phyloP scores from a whole-genome alignment of 2,797 vertebrate species.

The Enteromius fasciolatus region DNA sequence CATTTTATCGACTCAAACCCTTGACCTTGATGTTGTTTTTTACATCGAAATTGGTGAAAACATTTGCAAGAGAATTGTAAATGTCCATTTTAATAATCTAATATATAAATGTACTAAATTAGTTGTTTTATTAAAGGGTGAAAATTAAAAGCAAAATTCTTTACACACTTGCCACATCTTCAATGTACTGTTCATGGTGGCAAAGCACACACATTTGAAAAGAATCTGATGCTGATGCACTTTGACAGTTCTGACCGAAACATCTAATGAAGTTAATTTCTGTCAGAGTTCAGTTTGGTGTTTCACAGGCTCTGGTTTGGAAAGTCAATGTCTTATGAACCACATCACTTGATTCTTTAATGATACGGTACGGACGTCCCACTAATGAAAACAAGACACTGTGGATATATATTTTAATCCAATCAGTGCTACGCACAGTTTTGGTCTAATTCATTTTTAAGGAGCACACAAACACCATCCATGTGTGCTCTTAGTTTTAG shows the following conservation, averaged over 20 bases:
- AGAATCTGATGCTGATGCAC: not conserved
- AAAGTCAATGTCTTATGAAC: slow-evolving; percentile 10
- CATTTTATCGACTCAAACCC: not conserved
- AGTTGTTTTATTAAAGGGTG: not conserved
- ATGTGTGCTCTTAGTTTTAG: slow-evolving; percentile 12
- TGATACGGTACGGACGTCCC: not conserved
- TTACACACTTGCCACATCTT: not conserved
- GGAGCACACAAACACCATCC: not conserved
- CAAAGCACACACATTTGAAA: not conserved
- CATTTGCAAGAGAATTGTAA: not conserved
- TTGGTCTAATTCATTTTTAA: slow-evolving; percentile 12
- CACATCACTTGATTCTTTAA: slow-evolving; percentile 33
- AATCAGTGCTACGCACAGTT: not conserved
- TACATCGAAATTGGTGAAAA: not conserved
- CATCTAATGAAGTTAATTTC: slow-evolving; percentile 18
- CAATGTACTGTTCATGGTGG: not conserved
- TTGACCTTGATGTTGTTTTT: not conserved
- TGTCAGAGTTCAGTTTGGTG: slow-evolving; percentile 22
- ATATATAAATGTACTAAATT: not conserved
- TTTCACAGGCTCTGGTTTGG: slow-evolving; percentile 6
- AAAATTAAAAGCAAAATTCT: not conserved
- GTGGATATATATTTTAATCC: slow-evolving; percentile 12
- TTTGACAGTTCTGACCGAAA: slow-evolving; percentile 15
- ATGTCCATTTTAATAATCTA: not conserved
- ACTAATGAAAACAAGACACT: slow-evolving; percentile 19